phyloP scores from a whole-genome alignment of 2,888 invertebrate species.

The Slavum lentiscoides region DNA sequence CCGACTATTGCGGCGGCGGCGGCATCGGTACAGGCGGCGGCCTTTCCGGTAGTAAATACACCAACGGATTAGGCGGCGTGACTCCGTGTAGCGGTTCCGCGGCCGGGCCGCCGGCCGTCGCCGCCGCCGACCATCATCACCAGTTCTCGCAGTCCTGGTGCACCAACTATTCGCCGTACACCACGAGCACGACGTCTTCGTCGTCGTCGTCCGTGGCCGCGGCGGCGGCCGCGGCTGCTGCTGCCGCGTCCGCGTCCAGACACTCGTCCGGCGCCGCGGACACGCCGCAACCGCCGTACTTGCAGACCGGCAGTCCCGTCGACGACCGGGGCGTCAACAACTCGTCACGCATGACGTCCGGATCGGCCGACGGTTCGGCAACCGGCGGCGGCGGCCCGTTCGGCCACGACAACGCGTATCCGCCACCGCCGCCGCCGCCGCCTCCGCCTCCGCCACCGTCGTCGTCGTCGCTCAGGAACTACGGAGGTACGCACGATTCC shows the following conservation, averaged over 20 bases:
- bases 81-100: conserved; percentile 58
- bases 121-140: conserved; percentile 59
- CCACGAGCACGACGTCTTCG: conserved; percentile 62
- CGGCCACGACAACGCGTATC: conserved; percentile 61
- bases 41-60: conserved; percentile 65
- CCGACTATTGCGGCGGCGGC: conserved; percentile 68
- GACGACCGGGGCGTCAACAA: conserved; percentile 60
- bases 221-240: conserved; percentile 56
- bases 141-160: conserved; percentile 68
- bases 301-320: conserved; percentile 62
- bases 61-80: conserved; percentile 59
- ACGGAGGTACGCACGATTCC: conserved; percentile 62
- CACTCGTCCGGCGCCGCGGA: conserved; percentile 64
- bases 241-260: conserved; percentile 57
- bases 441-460: conserved; percentile 72
- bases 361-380: conserved; percentile 65
- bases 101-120: conserved; percentile 61
- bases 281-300: conserved; percentile 63
- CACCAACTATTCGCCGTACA: conserved; percentile 73
- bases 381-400: conserved; percentile 39
- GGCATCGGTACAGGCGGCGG: conserved; percentile 24
- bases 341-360: conserved; percentile 63
- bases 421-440: conserved; percentile 62
- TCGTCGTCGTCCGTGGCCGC: conserved; percentile 39
- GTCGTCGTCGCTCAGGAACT: conserved; percentile 62